These are phyloP conservation scores for Meandrusa payeni DNA, from an alignment of 2,888 invertebrate species.

Conservation along the genomic window DNA sequence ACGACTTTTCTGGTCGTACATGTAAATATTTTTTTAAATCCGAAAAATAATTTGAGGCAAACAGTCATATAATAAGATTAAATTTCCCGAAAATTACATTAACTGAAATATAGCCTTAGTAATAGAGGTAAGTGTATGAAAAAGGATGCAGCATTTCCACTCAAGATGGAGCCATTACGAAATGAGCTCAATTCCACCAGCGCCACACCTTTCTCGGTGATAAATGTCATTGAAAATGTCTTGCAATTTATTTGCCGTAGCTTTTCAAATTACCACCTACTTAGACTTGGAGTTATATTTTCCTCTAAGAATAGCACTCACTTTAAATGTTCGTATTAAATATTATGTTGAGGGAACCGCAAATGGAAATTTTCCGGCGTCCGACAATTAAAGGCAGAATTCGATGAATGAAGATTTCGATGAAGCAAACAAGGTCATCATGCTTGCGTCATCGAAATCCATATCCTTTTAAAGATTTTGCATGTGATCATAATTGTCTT, in stretches of 20 bases:
- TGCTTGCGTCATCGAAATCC: too few relatives aligned
- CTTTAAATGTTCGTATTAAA: conserved; percentile 15
- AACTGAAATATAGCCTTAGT: conserved; percentile 12
- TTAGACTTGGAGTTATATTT: conserved; percentile 19
- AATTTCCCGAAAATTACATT: conserved; percentile 9
- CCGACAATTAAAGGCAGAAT: too few relatives aligned
- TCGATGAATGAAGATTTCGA: too few relatives aligned
- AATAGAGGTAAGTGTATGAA: conserved; percentile 17
- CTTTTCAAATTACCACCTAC: conserved; percentile 24
- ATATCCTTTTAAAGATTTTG: too few relatives aligned
- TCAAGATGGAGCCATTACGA: conserved; percentile 23
- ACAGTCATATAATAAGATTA: too few relatives aligned
- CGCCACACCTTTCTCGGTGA: conserved; percentile 24
- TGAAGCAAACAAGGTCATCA: too few relatives aligned
- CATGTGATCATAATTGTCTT: too few relatives aligned
- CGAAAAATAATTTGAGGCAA: too few relatives aligned
- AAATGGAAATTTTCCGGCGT: too few relatives aligned
- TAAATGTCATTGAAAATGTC: conserved; percentile 25
- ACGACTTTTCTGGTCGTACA: too few relatives aligned
- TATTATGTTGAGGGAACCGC: too few relatives aligned
- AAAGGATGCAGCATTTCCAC: conserved; percentile 23
- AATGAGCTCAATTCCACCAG: conserved; percentile 24
- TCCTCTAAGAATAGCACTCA: conserved; percentile 8
- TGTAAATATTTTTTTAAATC: too few relatives aligned
- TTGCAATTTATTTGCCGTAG: conserved; percentile 24